Conservation (phyloP, 2,797 vertebrate species). For the Rallus crepitans region DNA sequence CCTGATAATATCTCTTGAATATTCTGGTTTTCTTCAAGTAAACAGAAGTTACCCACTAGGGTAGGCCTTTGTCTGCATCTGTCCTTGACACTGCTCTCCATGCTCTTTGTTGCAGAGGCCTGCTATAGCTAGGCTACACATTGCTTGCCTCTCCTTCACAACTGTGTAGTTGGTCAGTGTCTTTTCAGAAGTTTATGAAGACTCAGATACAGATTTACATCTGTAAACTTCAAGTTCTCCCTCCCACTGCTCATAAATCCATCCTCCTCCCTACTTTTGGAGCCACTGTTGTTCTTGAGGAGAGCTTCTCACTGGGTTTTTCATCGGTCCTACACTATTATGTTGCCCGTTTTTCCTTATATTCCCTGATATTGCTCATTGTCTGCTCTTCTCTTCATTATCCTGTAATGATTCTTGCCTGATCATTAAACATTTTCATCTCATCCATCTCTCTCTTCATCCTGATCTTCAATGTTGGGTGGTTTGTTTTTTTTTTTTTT, state of each 20-base stretch:
- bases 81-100: accelerated
- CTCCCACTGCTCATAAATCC: not conserved
- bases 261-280: not conserved
- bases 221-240: not conserved
- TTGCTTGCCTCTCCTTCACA: not conserved
- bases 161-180: not conserved
- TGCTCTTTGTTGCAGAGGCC: not conserved
- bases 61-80: not conserved
- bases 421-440: not conserved
- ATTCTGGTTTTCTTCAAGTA: not conserved
- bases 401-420: not conserved
- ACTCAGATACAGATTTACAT: not conserved
- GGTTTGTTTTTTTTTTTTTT: not conserved
- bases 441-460: not conserved
- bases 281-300: not conserved
- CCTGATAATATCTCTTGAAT: not conserved
- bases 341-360: not conserved
- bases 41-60: not conserved
- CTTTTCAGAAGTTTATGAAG: not conserved
- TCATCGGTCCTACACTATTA: accelerated
- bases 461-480: not conserved
- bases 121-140: accelerated
- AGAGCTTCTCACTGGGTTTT: not conserved
- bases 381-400: not conserved
- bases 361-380: not conserved